These are phyloP conservation scores for Acronicta leporina DNA, from an alignment of 2,888 invertebrate species.

Conservation along the genomic window DNA sequence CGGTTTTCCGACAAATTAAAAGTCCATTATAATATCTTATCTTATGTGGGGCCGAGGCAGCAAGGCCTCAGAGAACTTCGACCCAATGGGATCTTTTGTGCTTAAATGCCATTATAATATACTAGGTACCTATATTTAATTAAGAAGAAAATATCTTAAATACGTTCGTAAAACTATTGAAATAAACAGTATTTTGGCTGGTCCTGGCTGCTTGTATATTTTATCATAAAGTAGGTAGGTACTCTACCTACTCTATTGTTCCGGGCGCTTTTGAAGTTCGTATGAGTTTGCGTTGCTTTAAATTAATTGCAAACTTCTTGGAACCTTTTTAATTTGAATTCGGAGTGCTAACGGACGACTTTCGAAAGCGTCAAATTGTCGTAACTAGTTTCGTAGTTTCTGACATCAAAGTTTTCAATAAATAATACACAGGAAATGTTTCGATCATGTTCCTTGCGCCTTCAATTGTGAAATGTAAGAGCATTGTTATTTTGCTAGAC, in stretches of 20 bases:
- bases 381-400: constrained; percentile 49
- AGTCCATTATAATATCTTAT: too few relatives aligned
- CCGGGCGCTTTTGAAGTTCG: constrained; percentile 63
- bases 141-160: constrained; percentile 29
- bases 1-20: constrained; percentile 12
- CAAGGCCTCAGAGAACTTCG: too few relatives aligned
- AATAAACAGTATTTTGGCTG: constrained; percentile 61
- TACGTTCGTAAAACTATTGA: constrained; percentile 35
- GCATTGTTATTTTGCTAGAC: too few relatives aligned
- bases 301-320: constrained; percentile 72
- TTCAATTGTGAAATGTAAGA: too few relatives aligned
- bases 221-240: constrained; percentile 65
- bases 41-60: too few relatives aligned
- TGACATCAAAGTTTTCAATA: constrained; percentile 20
- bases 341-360: constrained; percentile 57
- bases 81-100: too few relatives aligned
- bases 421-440: background rate
- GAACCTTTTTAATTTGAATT: constrained; percentile 65
- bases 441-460: background rate
- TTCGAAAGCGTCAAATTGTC: constrained; percentile 55
- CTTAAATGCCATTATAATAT: too few relatives aligned
- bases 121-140: constrained; percentile 16
- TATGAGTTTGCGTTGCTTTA: constrained; percentile 65
- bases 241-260: constrained; percentile 64
- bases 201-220: constrained; percentile 65